Evolutionary conservation across 2,113 vertebrate genomes (phyloP), one percentile per base, ranked within the genome.

Genomic region (Nannospalax galili): DNA sequence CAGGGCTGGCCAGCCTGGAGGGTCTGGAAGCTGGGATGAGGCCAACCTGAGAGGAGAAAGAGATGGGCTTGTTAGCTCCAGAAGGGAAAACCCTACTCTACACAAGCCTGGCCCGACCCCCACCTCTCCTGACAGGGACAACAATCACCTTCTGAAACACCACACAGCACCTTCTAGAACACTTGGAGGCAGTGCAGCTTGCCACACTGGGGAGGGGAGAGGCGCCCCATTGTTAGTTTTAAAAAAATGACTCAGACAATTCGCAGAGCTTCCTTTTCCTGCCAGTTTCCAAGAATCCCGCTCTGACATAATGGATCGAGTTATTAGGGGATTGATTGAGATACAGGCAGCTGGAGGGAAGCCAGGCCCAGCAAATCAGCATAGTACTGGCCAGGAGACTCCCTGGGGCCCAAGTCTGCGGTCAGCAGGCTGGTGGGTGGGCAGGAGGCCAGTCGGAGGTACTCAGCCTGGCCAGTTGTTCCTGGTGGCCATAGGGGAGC

Each of bases 241-340:
- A 65, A 78, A 95, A 88, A 84, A 88, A 69, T 32, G 65, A 78
- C 52, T 89, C 74, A 45, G 84, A 69, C 17, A 0, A 6, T 70
- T 90, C 40, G 60, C 75, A 92, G 92, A 91, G 67, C 70, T 81
- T 60, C 16, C 56, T 64, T 84, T 93, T 82, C 92, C 94, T 95
- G 95, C 24, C 0, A 2, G 75, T 79, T 96, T 97, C 96, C 94
- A 97, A 90, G 97, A 93, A 97, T 88, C 77, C 74, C 9, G 4
- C 64, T 93, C 73, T 2, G 2, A 16, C 88, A n/a, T 95, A 96
- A 96, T 96, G 95, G 88, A 92, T 88, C 7, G 12, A 80, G 93
- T 94, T 92, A 94, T 90, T 92, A 88, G 91, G 80, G 81, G 92
- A 93, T 96, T 52, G 70, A 95, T 96, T 60, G 19, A 72, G 88